Evolutionary conservation across 2,797 vertebrate species (phyloP), one percentile per base, ranked within the genome.

Genomic region (Parambassis ranga): DNA sequence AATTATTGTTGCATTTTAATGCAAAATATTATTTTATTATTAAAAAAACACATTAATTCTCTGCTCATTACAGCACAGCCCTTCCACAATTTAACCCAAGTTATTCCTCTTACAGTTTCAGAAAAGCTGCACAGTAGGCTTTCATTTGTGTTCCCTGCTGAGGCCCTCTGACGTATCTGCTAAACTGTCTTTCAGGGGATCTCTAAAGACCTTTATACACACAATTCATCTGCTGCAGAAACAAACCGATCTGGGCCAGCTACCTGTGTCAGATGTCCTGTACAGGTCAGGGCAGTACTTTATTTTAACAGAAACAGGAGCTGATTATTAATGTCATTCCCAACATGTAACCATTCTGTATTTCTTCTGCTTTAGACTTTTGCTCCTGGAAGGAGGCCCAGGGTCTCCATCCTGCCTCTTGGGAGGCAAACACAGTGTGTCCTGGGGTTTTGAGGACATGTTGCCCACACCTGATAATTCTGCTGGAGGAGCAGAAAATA

Each of bases 361-460:
- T 75, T 20, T 71, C 4, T 67, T 8, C 35, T 66, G 10, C 27
- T 36, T 59, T 77, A 99, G 98, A 92, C 91, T 99, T 59, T 88
- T 98, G 86, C 93, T 99, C 68, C 90, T 99, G 69, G 97, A 99
- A 90, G 98, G 97, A 63, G 98, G 98, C 6, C 97, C 96, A 3
- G 98, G 98, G 33, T 98, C 97, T 44, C 96, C 96, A 30, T 98
- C 97, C 26, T 99, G 98, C 89, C 92, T 99, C 80, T 89, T 98
- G 0, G 98, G 98, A 53, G 96, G 96, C 24, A 99, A 98, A 77
- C 98, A 99, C 86, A 94, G 95, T 41, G 98, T 99, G 36, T 99
- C 97, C 7, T 99, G 98, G 98, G 98, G 98, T 15, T 99, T 98
- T 85, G 98, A 99, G 89, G 96, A 99, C 85, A 98, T 99, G 97